Evolutionary conservation across 2,888 invertebrate species (phyloP), one percentile per base, ranked within the genome.

Genomic region (Zygogramma bicolorata): DNA sequence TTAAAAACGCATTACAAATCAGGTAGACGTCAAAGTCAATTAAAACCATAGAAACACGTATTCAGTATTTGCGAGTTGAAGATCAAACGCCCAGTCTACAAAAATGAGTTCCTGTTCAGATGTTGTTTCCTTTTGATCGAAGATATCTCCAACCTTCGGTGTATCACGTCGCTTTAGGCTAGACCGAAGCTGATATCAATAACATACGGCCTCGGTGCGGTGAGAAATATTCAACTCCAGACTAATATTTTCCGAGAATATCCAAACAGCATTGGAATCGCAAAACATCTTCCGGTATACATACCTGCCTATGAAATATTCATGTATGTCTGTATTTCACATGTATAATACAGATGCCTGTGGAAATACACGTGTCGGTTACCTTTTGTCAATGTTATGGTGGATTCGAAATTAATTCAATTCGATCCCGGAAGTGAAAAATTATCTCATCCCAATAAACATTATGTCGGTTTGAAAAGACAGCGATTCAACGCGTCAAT

Each of bases 221-320:
- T 53, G 25, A 27, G 53, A 53, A 53, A 53, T 53, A 53, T 15
- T 25, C 53, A 10, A n/a, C 53, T 53, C 53, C 22, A 53, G n/a
- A 53, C 25, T 53, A 22, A 53, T 53, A 53, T 53, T 53, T 53
- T 25, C 25, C 27, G 27, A 6, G 53, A 22, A 53, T 53, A 27
- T 53, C 53, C 46, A 1, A 53, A 13, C 53, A 53, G 25, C 6
- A 53, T 53, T 53, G 15, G 15, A 53, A 53, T 53, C 25, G 27
- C n/a, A 8, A 53, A 25, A 53, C 27, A 25, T 53, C 27, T 53
- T 53, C 25, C 53, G 27, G 15, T 27, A n/a, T n/a, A 15, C 27
- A 27, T 53, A 53, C 53, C 13, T 46, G 18, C n/a, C 38, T 27
- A 53, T 53, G 53, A 53, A 53, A 53, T 53, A 53, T 53, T 53